phyloP scores from a whole-genome alignment of 1,140 invertebrate genomes.

The Holcopasites calliopsidis region DNA sequence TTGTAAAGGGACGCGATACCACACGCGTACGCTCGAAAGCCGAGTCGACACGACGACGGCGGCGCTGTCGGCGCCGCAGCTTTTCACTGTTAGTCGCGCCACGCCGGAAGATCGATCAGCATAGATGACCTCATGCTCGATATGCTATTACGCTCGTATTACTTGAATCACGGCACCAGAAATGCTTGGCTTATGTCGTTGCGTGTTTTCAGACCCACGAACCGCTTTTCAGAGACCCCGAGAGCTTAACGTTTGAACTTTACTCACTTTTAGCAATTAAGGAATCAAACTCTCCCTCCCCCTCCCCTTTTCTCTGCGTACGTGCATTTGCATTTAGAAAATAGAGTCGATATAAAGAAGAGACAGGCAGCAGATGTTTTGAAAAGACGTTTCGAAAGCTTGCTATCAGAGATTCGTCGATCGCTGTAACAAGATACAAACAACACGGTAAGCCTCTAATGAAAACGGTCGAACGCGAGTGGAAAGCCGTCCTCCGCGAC shows the following conservation, averaged over 20 bases:
- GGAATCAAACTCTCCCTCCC: too few relatives aligned
- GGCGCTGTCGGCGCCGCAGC: slow-evolving; percentile 44
- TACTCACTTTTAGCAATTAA: too few relatives aligned
- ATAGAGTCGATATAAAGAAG: too few relatives aligned
- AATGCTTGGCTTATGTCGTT: neutral
- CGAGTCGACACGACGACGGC: slow-evolving; percentile 23
- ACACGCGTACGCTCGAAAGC: neutral
- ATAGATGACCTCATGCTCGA: slow-evolving; percentile 40
- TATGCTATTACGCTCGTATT: slow-evolving; percentile 37
- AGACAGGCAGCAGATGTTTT: too few relatives aligned
- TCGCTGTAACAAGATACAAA: slow-evolving; percentile 24
- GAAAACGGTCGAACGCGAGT: slow-evolving; percentile 49
- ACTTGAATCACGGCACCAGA: slow-evolving; percentile 19
- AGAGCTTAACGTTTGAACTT: too few relatives aligned
- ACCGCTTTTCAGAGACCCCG: too few relatives aligned
- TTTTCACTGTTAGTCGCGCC: slow-evolving; percentile 63
- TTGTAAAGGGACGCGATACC: neutral
- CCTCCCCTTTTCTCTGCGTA: too few relatives aligned
- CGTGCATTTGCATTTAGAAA: too few relatives aligned
- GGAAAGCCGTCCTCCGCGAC: slow-evolving; percentile 34
- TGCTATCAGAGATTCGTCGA: too few relatives aligned
- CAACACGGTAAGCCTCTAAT: slow-evolving; percentile 22
- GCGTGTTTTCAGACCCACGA: neutral
- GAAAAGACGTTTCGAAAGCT: too few relatives aligned
- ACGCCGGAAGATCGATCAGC: slow-evolving; percentile 64